phyloP scores from a whole-genome alignment of 2,113 vertebrate genomes.

The Ameiurus melas region DNA sequence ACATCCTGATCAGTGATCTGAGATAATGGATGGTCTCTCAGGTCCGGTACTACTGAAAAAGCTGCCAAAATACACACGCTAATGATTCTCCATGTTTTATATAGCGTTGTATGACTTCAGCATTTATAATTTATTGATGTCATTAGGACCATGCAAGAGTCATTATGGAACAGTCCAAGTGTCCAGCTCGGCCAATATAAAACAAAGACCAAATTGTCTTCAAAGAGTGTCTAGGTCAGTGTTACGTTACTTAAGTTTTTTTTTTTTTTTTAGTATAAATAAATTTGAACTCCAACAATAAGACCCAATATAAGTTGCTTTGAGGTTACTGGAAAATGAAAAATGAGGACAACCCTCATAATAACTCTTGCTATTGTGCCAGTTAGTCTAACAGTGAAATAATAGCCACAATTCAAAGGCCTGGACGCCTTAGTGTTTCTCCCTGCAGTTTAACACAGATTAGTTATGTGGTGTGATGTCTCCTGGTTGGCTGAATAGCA shows the following conservation, averaged over 20 bases:
- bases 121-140: constrained; percentile 67
- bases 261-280: background rate
- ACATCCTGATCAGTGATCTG: constrained; percentile 41
- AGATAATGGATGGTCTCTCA: constrained; percentile 60
- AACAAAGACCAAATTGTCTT: constrained; percentile 25
- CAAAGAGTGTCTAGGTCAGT: background rate
- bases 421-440: constrained; percentile 18
- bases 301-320: background rate
- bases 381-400: constrained; percentile 3
- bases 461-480: constrained; percentile 18
- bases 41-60: constrained; percentile 4
- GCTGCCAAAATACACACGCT: constrained; percentile 62
- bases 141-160: constrained; percentile 54
- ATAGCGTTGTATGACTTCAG: constrained; percentile 61
- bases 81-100: constrained; percentile 54
- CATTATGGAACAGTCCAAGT: constrained; percentile 49
- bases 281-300: constrained; percentile 14
- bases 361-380: constrained; percentile 8
- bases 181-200: constrained; percentile 28
- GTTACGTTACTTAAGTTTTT: background rate
- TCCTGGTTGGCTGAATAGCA: background rate
- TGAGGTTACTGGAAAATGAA: constrained; percentile 3
- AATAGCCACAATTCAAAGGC: background rate
- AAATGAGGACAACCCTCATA: constrained; percentile 8
- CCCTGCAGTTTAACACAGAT: background rate